Conservation (phyloP, 2,797 vertebrate species). For the Tympanoctomys barrerae region DNA sequence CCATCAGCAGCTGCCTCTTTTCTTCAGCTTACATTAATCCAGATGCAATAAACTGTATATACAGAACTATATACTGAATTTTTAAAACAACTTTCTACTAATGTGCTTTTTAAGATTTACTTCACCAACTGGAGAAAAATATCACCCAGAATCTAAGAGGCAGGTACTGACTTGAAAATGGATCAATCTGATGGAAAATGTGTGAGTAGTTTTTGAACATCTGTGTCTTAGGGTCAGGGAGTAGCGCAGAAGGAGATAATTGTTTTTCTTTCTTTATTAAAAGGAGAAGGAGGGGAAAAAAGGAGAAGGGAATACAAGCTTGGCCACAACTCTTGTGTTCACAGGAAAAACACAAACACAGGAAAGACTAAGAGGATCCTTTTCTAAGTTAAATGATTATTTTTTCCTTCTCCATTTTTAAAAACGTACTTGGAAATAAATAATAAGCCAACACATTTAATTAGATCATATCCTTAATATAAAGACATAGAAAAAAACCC, state of each 20-base stretch:
- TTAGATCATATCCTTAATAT: background rate
- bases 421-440: background rate
- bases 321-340: background rate
- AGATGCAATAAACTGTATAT: background rate
- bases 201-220: background rate
- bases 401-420: background rate
- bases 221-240: background rate
- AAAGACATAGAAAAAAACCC: background rate
- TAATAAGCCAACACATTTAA: background rate
- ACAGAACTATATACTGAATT: background rate
- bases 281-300: background rate
- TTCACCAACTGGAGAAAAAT: background rate
- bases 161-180: slow-evolving; percentile 10
- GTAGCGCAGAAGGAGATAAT: background rate
- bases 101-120: background rate
- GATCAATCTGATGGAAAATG: background rate
- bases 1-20: background rate
- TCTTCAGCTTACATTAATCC: background rate
- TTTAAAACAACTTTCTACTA: background rate
- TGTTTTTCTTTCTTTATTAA: background rate
- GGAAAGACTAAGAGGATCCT: background rate
- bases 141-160: background rate
- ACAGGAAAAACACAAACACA: background rate
- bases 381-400: background rate
- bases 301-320: background rate